A percentile compares a stretch with the other conserved stretches of the same genome.
Conservation (phyloP, 2,888 invertebrate species). For the Cataglyphis livida region DNA sequence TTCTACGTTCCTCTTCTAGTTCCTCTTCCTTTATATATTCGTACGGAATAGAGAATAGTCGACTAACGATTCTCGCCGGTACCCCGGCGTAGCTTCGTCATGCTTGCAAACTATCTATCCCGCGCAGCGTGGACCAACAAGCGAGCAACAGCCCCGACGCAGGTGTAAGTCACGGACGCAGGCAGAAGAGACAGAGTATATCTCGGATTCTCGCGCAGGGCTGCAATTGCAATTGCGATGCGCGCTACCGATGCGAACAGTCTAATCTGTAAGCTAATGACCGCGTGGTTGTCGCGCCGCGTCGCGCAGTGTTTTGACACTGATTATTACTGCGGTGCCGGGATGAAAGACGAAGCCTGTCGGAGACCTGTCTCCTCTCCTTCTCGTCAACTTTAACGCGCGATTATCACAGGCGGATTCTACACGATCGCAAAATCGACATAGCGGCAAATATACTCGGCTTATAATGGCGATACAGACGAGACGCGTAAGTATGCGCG, state of each 20-base stretch:
- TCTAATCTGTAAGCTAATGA: conserved; percentile 48
- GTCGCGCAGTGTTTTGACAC: conserved; percentile 27
- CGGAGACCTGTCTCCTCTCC: not conserved
- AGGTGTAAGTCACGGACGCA: conserved; percentile 36
- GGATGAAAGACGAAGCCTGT: not conserved
- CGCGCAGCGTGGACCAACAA: conserved; percentile 38
- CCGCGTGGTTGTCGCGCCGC: conserved; percentile 33
- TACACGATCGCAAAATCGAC: conserved; percentile 1
- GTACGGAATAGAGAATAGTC: conserved; percentile 74
- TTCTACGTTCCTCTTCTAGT: conserved; percentile 36
- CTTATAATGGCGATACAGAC: not conserved
- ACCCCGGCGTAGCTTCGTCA: conserved; percentile 79
- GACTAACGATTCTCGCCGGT: conserved; percentile 78
- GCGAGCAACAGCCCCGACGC: conserved; percentile 32
- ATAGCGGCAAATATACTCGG: not conserved
- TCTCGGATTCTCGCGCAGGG: conserved; percentile 18
- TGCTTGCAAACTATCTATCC: conserved; percentile 82
- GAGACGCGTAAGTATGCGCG: not conserved
- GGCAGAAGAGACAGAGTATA: not conserved
- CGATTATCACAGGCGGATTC: not conserved
- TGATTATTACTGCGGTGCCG: conserved; percentile 38
- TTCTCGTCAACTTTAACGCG: not conserved
- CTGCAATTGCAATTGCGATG: not conserved
- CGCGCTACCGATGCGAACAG: conserved; percentile 18
- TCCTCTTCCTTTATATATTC: conserved; percentile 61